Evolutionary conservation across 2,888 invertebrate species (phyloP), one percentile per base, ranked within the genome.

Genomic region (Xanthorhoe designata): DNA sequence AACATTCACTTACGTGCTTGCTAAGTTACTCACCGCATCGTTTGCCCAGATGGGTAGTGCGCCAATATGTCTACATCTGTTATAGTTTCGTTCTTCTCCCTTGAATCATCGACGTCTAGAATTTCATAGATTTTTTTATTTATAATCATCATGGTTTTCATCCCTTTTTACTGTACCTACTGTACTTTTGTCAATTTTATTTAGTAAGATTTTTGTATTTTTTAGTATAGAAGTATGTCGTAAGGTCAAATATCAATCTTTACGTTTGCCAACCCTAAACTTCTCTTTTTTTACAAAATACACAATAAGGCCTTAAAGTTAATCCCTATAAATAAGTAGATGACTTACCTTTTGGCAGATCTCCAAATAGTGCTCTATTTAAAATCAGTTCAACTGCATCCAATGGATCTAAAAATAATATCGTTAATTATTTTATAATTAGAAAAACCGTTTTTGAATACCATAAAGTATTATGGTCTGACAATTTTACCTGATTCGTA

Each of bases 31-130:
- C 15, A 84, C 85, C 82, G 72, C 78, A 83, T 75, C 8, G 75
- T 60, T 52, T 71, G 69, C 7, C 86, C 86, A 2, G 76, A 74
- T 2, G 86, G 82, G 55, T 68, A 80, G 52, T 70, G 68, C 35
- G 70, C 70, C 52, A 68, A 38, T 9, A 18, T 15, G 51, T 63
- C 61, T 9, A 15, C 0, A 19, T 42, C 9, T 52, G 35, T 24
- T 13, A 47, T n/a, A 2, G 47, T 49, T 32, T 17, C 19, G 42
- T 56, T 53, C 13, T 2, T 24, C 24, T 56, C 45, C 24, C 2
- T 45, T 7, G 55, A 19, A 49, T 47, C 59, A 1, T 50, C 38
- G 10, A 17, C 3, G 10, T 56, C 56, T 56, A 24, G 9, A 59
- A 19, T 56, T 45, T 38, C 0, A n/a, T 15, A 13, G 15, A n/a